These are phyloP conservation scores for Athene cunicularia DNA, from an alignment of 2,113 vertebrate species.

Conservation along the genomic window DNA sequence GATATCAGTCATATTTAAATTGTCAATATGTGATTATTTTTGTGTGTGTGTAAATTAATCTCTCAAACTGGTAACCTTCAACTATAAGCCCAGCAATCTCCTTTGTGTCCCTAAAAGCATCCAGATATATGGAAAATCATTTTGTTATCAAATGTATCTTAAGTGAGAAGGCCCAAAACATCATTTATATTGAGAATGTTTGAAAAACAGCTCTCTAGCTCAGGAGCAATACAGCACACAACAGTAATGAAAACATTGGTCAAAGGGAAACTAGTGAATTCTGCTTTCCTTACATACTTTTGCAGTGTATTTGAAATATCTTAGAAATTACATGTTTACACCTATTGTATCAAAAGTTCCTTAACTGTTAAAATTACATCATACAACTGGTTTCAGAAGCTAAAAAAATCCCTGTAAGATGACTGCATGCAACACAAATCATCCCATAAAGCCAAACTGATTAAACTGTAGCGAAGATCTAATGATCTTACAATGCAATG, in stretches of 20 bases:
- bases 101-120: neutral
- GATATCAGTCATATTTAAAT: neutral
- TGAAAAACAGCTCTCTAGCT: neutral
- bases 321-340: neutral
- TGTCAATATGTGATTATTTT: neutral
- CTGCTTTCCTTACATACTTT: neutral
- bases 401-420: neutral
- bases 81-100: neutral
- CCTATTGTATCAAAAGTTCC: neutral
- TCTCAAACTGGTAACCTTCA: neutral
- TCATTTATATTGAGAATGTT: accelerated
- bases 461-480: neutral
- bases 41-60: too few species aligned
- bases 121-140: too few species aligned
- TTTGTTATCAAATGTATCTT: too few species aligned
- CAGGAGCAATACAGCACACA: neutral
- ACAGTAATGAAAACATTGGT: neutral
- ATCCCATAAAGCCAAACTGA: neutral
- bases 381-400: neutral
- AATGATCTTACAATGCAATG: neutral
- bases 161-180: neutral
- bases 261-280: neutral
- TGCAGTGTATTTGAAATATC: neutral
- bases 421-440: neutral
- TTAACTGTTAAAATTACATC: neutral